phyloP scores from a whole-genome alignment of 2,888 invertebrate species.

The Epirrhoe alternata region DNA sequence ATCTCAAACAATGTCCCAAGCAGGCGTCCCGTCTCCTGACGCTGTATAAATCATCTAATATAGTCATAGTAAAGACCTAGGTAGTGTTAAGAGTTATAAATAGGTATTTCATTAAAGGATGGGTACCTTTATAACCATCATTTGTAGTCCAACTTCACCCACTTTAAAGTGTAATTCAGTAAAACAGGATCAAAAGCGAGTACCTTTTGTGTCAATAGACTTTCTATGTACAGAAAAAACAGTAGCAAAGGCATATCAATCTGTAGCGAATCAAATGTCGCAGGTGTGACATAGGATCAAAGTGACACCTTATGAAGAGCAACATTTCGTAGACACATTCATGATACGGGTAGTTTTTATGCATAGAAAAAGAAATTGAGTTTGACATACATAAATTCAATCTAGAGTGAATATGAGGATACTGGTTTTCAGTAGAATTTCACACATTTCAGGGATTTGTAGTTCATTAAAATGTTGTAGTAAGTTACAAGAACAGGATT shows the following conservation, averaged over 20 bases:
- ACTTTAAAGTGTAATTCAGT: no score
- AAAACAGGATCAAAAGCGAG: not conserved
- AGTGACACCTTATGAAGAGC: slow-evolving; percentile 15
- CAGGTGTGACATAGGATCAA: slow-evolving; percentile 36
- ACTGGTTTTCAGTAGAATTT: no score
- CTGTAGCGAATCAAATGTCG: slow-evolving; percentile 29
- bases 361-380: slow-evolving; percentile 7
- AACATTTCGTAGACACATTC: slow-evolving; percentile 10
- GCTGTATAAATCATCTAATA: no score
- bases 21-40: no score
- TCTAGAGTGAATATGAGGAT: not conserved
- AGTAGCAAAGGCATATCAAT: not conserved
- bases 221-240: not conserved
- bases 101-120: no score
- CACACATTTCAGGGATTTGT: not conserved
- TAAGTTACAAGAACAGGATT: no score
- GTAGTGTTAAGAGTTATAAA: no score
- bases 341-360: slow-evolving; percentile 12
- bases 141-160: no score
- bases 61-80: no score
- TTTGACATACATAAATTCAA: not conserved
- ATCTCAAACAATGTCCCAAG: no score
- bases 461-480: no score
- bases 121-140: no score
- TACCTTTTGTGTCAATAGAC: not conserved